phyloP scores from a whole-genome alignment of 2,113 vertebrate species.

The Scopus umbretta region DNA sequence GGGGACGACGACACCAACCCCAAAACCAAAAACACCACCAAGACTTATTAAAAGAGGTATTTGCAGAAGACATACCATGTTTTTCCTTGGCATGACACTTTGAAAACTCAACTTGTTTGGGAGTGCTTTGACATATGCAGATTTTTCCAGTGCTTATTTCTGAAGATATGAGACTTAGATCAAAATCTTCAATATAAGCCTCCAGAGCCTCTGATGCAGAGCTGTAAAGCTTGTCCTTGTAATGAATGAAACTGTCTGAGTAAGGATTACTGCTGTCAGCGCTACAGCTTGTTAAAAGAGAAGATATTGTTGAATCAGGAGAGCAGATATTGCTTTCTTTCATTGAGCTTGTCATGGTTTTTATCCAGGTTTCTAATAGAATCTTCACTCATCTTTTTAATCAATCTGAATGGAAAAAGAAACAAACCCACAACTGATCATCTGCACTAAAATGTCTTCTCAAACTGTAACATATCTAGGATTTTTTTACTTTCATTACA shows the following conservation, averaged over 20 bases:
- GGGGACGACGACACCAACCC: too few relatives aligned
- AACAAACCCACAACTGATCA: not conserved
- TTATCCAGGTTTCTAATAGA: not conserved
- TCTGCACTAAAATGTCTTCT: not conserved
- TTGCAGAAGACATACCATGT: constrained; percentile 10
- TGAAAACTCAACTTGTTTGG: not conserved
- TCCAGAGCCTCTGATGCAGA: constrained; percentile 86
- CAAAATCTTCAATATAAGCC: constrained; percentile 87
- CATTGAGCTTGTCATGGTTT: constrained; percentile 49
- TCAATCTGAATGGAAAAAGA: not conserved
- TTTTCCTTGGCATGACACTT: not conserved
- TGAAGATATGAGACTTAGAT: constrained; percentile 54
- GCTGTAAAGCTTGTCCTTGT: constrained; percentile 76
- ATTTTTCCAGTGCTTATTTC: constrained; percentile 47
- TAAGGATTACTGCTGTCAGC: constrained; percentile 26
- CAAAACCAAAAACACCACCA: not conserved
- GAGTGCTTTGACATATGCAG: not conserved
- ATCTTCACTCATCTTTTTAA: constrained; percentile 16
- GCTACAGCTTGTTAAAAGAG: constrained; percentile 75
- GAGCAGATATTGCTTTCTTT: constrained; percentile 44
- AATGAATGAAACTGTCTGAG: constrained; percentile 61
- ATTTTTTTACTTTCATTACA: not conserved
- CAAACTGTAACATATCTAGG: accelerated
- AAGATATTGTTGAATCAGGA: constrained; percentile 79
- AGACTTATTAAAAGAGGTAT: not conserved